A percentile compares a stretch with the other conserved stretches of the same genome.
phyloP scores from a whole-genome alignment of 2,113 vertebrate genomes.

The Corapipo altera region DNA sequence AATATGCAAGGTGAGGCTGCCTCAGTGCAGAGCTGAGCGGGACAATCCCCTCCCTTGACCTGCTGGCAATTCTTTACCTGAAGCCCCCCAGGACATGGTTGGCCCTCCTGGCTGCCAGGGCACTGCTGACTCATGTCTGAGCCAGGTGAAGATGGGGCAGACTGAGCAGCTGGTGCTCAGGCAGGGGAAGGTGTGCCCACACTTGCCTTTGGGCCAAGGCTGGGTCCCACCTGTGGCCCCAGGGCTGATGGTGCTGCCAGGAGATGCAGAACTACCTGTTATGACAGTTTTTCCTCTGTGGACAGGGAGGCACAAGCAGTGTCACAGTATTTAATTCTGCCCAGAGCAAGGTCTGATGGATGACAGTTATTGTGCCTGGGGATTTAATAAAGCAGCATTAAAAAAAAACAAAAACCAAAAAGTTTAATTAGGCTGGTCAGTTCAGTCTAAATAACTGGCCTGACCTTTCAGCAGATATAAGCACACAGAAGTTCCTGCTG shows the following conservation, averaged over 20 bases:
- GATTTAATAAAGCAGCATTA: not conserved
- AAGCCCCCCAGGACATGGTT: not conserved
- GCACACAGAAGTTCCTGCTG: not conserved
- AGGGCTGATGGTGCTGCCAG: fast-evolving
- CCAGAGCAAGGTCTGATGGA: not conserved
- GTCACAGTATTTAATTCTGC: not conserved
- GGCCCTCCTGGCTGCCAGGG: not conserved
- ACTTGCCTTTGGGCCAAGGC: not conserved
- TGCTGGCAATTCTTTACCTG: not conserved
- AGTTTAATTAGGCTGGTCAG: not conserved
- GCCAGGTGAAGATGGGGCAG: fast-evolving
- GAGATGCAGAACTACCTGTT: fast-evolving
- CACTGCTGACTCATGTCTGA: not conserved
- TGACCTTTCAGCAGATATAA: not conserved
- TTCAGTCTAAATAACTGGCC: not conserved
- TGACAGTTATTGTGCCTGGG: not conserved
- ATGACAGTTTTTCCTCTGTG: fast-evolving
- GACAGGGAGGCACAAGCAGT: not conserved
- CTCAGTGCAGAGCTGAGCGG: not conserved
- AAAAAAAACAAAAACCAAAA: too few species aligned
- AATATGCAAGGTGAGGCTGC: not conserved
- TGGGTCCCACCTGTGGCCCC: fast-evolving
- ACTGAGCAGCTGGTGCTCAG: not conserved
- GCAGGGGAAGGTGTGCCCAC: not conserved
- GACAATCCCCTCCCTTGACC: not conserved